phyloP scores from a whole-genome alignment of 2,888 invertebrate genomes.

The Glomeris marginata region DNA sequence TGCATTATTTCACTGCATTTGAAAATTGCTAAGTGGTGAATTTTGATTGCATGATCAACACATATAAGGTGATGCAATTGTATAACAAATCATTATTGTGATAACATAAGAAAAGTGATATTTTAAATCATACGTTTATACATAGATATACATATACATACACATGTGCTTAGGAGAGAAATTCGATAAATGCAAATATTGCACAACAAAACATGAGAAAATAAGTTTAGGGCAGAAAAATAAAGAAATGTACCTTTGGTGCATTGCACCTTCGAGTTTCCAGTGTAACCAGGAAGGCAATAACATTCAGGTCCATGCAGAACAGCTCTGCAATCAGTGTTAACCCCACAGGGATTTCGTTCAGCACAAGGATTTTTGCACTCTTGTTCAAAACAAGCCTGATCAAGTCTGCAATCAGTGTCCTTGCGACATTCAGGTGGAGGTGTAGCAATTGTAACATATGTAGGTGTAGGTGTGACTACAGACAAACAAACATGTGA shows the following conservation, averaged over 20 bases:
- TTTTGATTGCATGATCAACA: not conserved
- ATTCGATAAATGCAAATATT: not conserved
- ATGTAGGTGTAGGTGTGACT: not conserved
- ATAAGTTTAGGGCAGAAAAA: no score
- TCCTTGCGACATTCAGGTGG: conserved; percentile 13
- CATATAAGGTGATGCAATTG: not conserved
- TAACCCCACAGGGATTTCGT: conserved; percentile 52
- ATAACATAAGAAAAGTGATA: no score
- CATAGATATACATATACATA: no score
- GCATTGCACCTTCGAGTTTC: conserved; percentile 47
- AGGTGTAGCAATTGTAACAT: not conserved
- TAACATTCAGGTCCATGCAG: conserved; percentile 66
- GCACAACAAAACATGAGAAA: no score
- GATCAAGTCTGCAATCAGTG: conserved; percentile 38
- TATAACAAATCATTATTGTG: not conserved
- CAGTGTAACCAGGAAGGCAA: conserved; percentile 61
- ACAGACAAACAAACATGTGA: conserved; percentile 1
- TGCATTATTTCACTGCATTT: no score
- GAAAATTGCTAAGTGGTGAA: not conserved
- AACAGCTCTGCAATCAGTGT: conserved; percentile 59
- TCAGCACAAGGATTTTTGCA: conserved; percentile 54
- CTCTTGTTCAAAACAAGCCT: conserved; percentile 61
- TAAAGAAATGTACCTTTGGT: conserved; percentile 15
- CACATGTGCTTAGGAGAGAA: no score
- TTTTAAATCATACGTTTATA: no score